Percentiles rank a stretch among this genome's conserved stretches.
Evolutionary conservation across 1,140 invertebrate species (phyloP).

Genomic region (Bombus fervidus): DNA sequence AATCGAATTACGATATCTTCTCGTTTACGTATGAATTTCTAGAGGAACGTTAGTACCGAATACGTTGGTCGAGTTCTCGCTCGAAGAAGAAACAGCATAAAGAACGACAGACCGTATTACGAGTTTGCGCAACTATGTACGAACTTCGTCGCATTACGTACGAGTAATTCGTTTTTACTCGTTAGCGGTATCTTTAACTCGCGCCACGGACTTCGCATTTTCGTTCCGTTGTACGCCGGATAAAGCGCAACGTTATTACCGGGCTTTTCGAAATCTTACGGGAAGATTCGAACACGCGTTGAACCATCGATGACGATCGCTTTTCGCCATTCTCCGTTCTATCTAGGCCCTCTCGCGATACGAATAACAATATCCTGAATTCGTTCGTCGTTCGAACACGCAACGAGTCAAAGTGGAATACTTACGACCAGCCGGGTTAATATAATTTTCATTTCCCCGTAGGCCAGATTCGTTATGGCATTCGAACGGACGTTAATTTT

Average conservation of each 20-base stretch:
- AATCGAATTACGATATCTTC: constrained; percentile 25
- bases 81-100: not conserved
- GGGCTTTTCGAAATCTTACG: not conserved
- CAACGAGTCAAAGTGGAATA: constrained; percentile 16
- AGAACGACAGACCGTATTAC: too few relatives aligned
- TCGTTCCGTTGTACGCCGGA: too few relatives aligned
- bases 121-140: not conserved
- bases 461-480: not conserved
- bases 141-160: not conserved
- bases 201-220: too few relatives aligned
- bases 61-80: not conserved
- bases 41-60: not conserved
- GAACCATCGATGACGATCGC: constrained; percentile 5
- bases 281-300: not conserved
- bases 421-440: not conserved
- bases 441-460: constrained; percentile 18
- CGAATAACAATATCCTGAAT: constrained; percentile 10
- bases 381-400: not conserved
- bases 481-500: constrained; percentile 8
- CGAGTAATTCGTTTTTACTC: not conserved
- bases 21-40: not conserved
- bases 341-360: not conserved
- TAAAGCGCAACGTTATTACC: not conserved
- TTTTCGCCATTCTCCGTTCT: not conserved
- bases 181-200: too few relatives aligned